Evolutionary conservation across 2,888 invertebrate genomes (phyloP), one percentile per base, ranked within the genome.

Genomic region (Ectobius pallidus): DNA sequence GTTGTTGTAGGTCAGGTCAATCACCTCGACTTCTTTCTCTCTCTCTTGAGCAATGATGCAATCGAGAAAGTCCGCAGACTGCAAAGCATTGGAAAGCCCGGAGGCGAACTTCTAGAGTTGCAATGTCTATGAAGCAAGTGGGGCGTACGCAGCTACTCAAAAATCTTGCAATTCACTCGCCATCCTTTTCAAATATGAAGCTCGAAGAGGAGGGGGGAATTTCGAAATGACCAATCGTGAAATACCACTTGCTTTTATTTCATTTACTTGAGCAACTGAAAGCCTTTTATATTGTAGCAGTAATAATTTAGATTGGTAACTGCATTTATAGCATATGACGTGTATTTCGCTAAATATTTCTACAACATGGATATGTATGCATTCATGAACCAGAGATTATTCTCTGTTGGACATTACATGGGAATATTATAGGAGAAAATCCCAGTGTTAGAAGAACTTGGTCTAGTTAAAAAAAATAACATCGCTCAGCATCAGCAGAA

Each of bases 231-330:
- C 39, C 70, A 55, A 67, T 67, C 73, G 70, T 70, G 73, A 73
- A 73, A 73, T 73, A 70, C 70, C 73, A 70, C 65, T 73, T 63
- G 70, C 73, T 65, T 70, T 70, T 69, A 73, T 62, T 72, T 73
- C 73, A 44, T 65, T 70, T 65, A 73, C 73, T 73, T 70, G 70
- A 32, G 73, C 70, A 73, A 73, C 55, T 72, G 55, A 68, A 72
- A 34, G 65, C 46, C 42, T 44, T 58, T 63, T 63, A 42, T 63
- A 34, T 39, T n/a, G n/a, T n/a, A 22, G 25, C 42, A 65, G 22
- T 65, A 65, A 65, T 65, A 65, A 46, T 65, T 65, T 46, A 44
- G 65, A 44, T 65, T 65, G 25, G 9, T 18, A 34, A 44, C 30
- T 25, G n/a, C 30, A 3, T 34, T n/a, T n/a, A n/a, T n/a, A n/a